phyloP scores from a whole-genome alignment of 37 sponge, comb jelly and placozoan species.

The Spongia lamella region DNA sequence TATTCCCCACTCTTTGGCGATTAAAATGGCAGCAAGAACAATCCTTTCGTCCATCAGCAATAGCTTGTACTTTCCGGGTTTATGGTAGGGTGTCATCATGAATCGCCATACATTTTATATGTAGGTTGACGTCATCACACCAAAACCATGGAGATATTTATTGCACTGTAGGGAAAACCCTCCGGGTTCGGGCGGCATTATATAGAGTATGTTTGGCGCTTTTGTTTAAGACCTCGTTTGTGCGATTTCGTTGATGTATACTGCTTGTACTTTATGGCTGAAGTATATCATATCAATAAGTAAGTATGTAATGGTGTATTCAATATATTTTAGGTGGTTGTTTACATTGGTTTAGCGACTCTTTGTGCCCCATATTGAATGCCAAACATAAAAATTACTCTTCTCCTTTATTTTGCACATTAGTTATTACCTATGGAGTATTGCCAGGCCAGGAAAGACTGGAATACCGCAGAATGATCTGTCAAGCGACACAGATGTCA shows the following conservation, averaged over 20 bases:
- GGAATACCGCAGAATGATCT: not conserved
- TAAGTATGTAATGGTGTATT: not conserved
- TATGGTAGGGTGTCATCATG: too few relatives aligned
- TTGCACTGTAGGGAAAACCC: not conserved
- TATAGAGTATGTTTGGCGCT: not conserved
- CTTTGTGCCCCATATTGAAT: too few relatives aligned
- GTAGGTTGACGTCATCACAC: too few relatives aligned
- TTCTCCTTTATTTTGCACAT: not conserved
- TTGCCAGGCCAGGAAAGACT: constrained; percentile 1
- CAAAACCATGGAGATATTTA: not conserved
- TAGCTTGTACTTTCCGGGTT: too few relatives aligned
- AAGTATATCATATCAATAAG: too few relatives aligned
- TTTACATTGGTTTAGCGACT: too few relatives aligned
- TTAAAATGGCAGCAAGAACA: too few relatives aligned
- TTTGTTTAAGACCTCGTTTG: not conserved
- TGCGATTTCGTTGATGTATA: not conserved
- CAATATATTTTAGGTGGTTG: not conserved
- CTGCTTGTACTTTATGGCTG: not conserved
- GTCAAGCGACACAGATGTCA: too few relatives aligned
- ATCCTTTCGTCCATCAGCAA: too few relatives aligned
- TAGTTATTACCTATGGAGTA: constrained; percentile 7
- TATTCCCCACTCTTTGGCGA: too few relatives aligned
- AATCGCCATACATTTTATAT: too few relatives aligned
- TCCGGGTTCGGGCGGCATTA: not conserved
- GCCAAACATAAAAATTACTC: too few relatives aligned